Percentiles rank a stretch among this genome's conserved stretches.
Conservation (phyloP, 92 coral and sea anemone genomes). For the Parazoanthus darwini region DNA sequence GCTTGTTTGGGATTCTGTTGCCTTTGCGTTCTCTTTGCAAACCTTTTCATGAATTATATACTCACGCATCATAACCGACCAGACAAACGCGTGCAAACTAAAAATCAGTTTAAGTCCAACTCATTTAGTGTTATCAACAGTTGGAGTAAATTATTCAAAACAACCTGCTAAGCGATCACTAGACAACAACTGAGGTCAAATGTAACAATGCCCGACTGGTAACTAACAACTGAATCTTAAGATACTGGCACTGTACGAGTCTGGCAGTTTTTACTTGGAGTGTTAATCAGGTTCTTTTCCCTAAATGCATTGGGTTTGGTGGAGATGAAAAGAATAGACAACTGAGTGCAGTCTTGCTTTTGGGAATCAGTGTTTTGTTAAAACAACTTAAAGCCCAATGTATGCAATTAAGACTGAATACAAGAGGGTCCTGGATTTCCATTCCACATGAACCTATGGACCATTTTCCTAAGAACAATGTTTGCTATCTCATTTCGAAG, state of each 20-base stretch:
- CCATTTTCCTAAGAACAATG: neutral
- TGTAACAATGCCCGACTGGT: neutral
- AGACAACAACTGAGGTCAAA: neutral
- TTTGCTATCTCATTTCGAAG: neutral
- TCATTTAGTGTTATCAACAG: neutral
- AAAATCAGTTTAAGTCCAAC: too few relatives aligned
- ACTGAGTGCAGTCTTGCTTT: neutral
- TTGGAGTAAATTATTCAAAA: slow-evolving; percentile 31
- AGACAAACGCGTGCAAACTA: neutral
- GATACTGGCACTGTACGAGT: neutral
- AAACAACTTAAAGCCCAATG: neutral
- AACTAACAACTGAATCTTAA: neutral
- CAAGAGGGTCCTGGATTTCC: neutral
- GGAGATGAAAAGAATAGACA: neutral
- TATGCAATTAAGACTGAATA: too few relatives aligned
- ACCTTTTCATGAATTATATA: neutral
- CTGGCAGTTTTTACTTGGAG: neutral
- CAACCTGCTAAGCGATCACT: neutral
- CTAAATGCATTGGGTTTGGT: neutral
- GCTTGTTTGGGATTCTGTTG: neutral
- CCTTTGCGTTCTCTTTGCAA: neutral
- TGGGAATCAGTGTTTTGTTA: too few relatives aligned
- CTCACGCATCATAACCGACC: neutral
- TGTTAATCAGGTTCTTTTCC: neutral
- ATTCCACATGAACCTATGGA: neutral